These are phyloP conservation scores for Carterocephalus palaemon DNA, from an alignment of 2,888 invertebrate genomes.

Conservation along the genomic window DNA sequence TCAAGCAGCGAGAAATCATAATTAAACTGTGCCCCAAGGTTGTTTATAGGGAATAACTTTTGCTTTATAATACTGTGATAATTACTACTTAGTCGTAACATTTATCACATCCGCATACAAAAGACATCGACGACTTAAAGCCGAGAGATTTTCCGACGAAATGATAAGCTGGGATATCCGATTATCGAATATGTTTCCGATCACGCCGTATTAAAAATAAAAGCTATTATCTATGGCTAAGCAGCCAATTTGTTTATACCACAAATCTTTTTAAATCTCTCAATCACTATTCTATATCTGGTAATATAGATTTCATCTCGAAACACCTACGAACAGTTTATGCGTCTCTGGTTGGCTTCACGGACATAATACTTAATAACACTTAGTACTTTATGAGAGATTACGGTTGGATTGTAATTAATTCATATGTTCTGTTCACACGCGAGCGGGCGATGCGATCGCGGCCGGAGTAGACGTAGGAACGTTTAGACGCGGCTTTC, in stretches of 20 bases:
- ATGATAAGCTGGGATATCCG: too few relatives aligned
- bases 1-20: too few relatives aligned
- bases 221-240: background rate
- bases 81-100: too few relatives aligned
- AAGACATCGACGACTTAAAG: too few relatives aligned
- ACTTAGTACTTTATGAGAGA: conserved; percentile 31
- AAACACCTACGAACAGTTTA: background rate
- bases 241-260: conserved; percentile 1
- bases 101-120: too few relatives aligned
- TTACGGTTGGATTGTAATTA: conserved; percentile 53
- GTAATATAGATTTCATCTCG: conserved; percentile 15
- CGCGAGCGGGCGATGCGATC: conserved; percentile 52
- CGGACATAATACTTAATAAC: conserved; percentile 34
- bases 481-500: conserved; percentile 32
- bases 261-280: conserved; percentile 5
- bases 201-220: too few relatives aligned
- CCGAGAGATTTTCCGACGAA: too few relatives aligned
- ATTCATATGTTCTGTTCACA: conserved; percentile 68
- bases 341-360: background rate
- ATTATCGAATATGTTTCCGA: too few relatives aligned
- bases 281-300: conserved; percentile 7
- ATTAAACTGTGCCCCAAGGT: too few relatives aligned
- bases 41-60: too few relatives aligned
- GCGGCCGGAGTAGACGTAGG: conserved; percentile 45
- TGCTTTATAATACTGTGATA: too few relatives aligned